Percentiles rank a stretch among this genome's conserved stretches.
Conservation (phyloP, 2,888 invertebrate species). For the Drosophila paramelanica region DNA sequence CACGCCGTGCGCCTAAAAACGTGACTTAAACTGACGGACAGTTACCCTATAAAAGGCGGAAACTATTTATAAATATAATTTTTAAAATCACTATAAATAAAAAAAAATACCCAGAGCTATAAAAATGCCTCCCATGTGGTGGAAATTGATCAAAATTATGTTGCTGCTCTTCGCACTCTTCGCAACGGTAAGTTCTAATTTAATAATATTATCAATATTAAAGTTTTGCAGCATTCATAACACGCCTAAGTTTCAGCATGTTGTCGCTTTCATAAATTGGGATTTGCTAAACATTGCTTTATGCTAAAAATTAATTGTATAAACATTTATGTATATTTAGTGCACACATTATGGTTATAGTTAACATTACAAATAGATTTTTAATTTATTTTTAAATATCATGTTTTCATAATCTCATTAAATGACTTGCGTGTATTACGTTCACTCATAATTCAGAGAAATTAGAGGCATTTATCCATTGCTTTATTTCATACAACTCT, state of each 20-base stretch:
- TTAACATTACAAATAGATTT: not conserved
- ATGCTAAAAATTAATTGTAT: not conserved
- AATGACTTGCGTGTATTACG: not conserved
- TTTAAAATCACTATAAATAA: not conserved
- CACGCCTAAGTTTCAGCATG: slow-evolving; percentile 3
- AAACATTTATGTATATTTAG: not conserved
- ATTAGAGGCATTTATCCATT: not conserved
- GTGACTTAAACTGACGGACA: slow-evolving; percentile 14
- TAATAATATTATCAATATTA: too few relatives aligned
- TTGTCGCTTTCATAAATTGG: not conserved
- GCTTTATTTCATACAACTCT: not conserved
- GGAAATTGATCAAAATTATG: slow-evolving; percentile 58
- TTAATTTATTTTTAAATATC: not conserved
- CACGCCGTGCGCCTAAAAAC: not conserved
- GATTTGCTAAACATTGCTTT: not conserved
- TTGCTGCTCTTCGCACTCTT: slow-evolving; percentile 64
- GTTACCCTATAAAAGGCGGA: slow-evolving; percentile 34
- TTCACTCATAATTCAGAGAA: not conserved
- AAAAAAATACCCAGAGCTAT: not conserved
- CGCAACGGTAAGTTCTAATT: slow-evolving; percentile 56
- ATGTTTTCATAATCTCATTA: not conserved
- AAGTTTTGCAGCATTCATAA: not conserved
- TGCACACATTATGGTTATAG: slow-evolving; percentile 7
- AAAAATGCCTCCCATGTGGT: slow-evolving; percentile 63
- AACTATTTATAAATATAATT: not conserved